These are phyloP conservation scores for Echeneis naucrates DNA, from an alignment of 2,797 vertebrate genomes.

Conservation along the genomic window DNA sequence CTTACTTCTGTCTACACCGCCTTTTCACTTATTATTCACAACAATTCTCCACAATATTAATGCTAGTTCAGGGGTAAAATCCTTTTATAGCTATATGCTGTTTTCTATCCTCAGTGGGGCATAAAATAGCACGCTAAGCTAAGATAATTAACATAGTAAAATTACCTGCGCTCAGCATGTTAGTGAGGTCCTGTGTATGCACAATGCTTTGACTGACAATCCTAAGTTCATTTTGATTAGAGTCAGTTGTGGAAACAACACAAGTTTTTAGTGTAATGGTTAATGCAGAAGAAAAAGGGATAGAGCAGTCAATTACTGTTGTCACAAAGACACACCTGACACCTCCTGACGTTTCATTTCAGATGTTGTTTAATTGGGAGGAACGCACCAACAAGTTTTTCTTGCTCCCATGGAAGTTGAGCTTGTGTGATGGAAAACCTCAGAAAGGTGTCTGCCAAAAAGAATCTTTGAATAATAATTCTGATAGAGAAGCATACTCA, in stretches of 20 bases:
- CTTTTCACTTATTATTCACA: not conserved
- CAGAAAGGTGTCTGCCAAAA: not conserved
- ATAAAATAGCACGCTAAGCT: not conserved
- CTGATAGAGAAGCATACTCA: not conserved
- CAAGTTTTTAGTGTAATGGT: not conserved
- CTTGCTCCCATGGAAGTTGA: not conserved
- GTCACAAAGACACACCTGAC: not conserved
- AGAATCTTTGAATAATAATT: slow-evolving; percentile 1
- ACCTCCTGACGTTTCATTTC: not conserved
- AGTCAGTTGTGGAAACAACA: not conserved
- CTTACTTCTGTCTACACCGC: not conserved
- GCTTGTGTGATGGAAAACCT: not conserved
- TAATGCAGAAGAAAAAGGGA: not conserved
- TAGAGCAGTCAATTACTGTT: not conserved
- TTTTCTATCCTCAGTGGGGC: too few relatives aligned
- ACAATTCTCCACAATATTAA: not conserved
- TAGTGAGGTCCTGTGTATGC: too few relatives aligned
- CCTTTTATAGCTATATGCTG: too few relatives aligned
- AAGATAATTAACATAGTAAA: not conserved
- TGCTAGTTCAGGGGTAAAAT: too few relatives aligned
- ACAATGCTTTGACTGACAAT: too few relatives aligned
- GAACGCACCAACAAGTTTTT: not conserved
- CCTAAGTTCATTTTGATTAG: not conserved
- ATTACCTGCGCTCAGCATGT: not conserved
- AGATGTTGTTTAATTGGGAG: not conserved